Evolutionary conservation across 2,888 invertebrate species (phyloP).

Genomic region (Aromia moschata): DNA sequence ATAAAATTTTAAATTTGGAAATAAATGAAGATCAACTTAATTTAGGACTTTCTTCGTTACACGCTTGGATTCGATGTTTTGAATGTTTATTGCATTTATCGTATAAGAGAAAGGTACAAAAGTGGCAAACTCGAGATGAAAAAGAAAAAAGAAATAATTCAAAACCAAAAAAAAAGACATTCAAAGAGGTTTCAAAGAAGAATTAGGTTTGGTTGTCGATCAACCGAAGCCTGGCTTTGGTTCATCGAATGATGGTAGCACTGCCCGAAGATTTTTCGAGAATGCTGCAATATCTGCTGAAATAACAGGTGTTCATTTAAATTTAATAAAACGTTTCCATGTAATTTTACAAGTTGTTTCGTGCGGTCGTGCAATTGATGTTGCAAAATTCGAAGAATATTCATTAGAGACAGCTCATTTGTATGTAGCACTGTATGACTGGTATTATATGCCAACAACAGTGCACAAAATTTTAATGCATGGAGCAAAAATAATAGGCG

Average conservation of each 20-base stretch:
- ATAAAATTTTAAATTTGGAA: background rate
- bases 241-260: background rate
- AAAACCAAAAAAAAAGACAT: background rate
- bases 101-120: background rate
- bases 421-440: conserved; percentile 45
- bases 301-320: background rate
- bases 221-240: background rate
- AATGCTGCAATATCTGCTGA: background rate
- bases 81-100: background rate
- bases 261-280: background rate
- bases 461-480: conserved; percentile 39
- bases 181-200: background rate
- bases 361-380: conserved; percentile 1
- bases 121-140: background rate
- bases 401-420: conserved; percentile 36
- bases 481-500: conserved; percentile 41
- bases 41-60: background rate
- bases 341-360: background rate
- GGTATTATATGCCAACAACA: conserved; percentile 47
- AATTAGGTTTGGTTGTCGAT: background rate
- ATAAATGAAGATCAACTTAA: background rate
- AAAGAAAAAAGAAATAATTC: background rate
- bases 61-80: background rate
- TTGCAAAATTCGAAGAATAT: conserved; percentile 9
- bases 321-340: conserved; percentile 3